Conservation (phyloP, 2,113 vertebrate species). For the Pseudois nayaur region DNA sequence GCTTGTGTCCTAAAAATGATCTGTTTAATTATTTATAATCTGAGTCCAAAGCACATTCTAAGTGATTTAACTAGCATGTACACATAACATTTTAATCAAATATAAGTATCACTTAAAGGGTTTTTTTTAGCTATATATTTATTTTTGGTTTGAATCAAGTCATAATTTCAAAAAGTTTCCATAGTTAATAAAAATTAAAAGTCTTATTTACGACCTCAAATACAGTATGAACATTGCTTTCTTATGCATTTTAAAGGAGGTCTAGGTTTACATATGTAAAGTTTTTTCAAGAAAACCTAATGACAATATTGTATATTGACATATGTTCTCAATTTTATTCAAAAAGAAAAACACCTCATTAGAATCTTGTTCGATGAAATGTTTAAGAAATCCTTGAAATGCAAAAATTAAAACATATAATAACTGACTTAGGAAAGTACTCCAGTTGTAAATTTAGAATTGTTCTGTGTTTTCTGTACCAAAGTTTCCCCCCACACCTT, state of each 20-base stretch:
- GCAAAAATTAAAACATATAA: not conserved
- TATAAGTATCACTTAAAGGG: slow-evolving; percentile 50
- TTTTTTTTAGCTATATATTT: slow-evolving; percentile 53
- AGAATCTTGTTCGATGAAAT: not conserved
- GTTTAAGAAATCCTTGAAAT: not conserved
- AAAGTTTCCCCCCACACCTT: rapidly evolving
- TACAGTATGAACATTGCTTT: slow-evolving; percentile 68
- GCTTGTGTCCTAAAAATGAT: not conserved
- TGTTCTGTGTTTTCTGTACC: not conserved
- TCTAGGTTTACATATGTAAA: slow-evolving; percentile 39
- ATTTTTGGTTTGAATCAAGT: slow-evolving; percentile 62
- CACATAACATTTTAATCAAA: slow-evolving; percentile 40
- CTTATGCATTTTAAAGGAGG: slow-evolving; percentile 61
- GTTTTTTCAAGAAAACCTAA: not conserved
- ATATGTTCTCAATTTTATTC: not conserved
- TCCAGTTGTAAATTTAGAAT: not conserved
- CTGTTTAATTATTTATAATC: slow-evolving; percentile 31
- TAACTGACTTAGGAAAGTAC: not conserved
- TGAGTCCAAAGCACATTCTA: slow-evolving; percentile 47
- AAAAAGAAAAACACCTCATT: not conserved
- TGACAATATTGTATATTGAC: slow-evolving; percentile 39
- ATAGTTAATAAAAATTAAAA: slow-evolving; percentile 79
- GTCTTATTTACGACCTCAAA: slow-evolving; percentile 80
- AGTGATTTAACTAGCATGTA: not conserved
- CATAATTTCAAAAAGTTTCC: slow-evolving; percentile 73